phyloP scores from a whole-genome alignment of 2,888 invertebrate species.

The Fissipunctia ypsillon region DNA sequence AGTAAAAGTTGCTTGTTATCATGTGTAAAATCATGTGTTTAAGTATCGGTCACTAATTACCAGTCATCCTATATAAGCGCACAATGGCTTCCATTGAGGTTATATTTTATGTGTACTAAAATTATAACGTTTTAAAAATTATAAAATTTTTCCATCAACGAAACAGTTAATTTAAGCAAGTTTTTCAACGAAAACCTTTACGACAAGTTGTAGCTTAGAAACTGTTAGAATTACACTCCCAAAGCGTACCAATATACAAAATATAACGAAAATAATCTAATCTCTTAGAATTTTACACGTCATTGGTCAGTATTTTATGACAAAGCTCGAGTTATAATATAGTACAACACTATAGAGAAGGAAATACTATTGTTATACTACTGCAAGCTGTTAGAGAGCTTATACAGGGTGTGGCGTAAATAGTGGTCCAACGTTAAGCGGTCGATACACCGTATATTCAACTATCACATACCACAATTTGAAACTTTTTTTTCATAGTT shows the following conservation, averaged over 20 bases:
- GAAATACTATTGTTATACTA: not conserved
- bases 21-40: too few relatives aligned
- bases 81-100: not conserved
- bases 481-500: too few relatives aligned
- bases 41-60: too few relatives aligned
- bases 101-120: too few relatives aligned
- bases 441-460: too few relatives aligned
- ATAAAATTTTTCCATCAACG: slow-evolving; percentile 32
- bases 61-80: not conserved
- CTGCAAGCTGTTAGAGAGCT: not conserved
- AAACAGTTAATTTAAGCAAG: slow-evolving; percentile 28
- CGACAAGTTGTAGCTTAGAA: slow-evolving; percentile 1
- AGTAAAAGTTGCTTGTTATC: too few relatives aligned
- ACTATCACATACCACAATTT: too few relatives aligned
- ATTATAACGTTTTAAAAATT: too few relatives aligned
- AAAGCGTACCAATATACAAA: not conserved
- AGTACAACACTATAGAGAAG: not conserved
- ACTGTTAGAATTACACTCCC: slow-evolving; percentile 16
- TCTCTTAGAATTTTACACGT: not conserved
- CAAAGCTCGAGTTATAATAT: slow-evolving; percentile 8
- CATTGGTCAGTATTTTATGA: not conserved
- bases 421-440: too few relatives aligned
- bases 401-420: too few relatives aligned
- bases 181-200: slow-evolving; percentile 13
- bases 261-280: slow-evolving; percentile 9